Percentiles rank a stretch among this genome's conserved stretches.
Conservation (phyloP, 2,113 vertebrate species). For the Microcebus ravelobensis region DNA sequence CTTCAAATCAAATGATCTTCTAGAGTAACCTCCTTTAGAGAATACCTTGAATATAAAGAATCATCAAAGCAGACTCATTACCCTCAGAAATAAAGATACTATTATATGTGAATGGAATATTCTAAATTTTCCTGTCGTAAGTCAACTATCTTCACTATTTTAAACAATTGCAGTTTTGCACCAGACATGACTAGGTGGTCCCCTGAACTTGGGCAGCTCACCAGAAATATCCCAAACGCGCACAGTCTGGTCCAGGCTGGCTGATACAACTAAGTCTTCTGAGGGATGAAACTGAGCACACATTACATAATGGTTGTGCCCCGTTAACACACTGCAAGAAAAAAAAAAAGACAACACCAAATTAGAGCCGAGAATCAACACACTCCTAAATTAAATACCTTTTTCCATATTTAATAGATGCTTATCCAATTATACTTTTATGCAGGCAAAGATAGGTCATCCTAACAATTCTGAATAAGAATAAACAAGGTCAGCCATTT, state of each 20-base stretch:
- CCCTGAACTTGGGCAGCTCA: constrained; percentile 87
- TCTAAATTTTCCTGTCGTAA: neutral
- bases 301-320: constrained; percentile 99
- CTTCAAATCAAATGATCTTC: constrained; percentile 33
- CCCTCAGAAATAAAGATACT: constrained; percentile 28
- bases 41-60: neutral
- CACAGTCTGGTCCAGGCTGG: constrained; percentile 98
- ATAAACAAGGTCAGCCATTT: neutral
- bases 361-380: neutral
- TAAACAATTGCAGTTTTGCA: constrained; percentile 75
- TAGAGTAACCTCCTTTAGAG: neutral
- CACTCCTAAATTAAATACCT: neutral
- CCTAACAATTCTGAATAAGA: constrained; percentile 16
- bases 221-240: constrained; percentile 99
- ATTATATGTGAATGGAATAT: neutral
- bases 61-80: neutral
- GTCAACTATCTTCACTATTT: neutral
- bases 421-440: neutral
- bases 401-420: neutral
- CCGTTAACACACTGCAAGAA: constrained; percentile 92
- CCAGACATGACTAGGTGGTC: constrained; percentile 27
- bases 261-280: constrained; percentile 97
- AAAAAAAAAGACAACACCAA: constrained; percentile 12
- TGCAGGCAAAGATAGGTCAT: neutral
- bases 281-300: constrained; percentile 98